Evolutionary conservation across 2,113 vertebrate genomes (phyloP).

Genomic region (Callaeas wilsoni): DNA sequence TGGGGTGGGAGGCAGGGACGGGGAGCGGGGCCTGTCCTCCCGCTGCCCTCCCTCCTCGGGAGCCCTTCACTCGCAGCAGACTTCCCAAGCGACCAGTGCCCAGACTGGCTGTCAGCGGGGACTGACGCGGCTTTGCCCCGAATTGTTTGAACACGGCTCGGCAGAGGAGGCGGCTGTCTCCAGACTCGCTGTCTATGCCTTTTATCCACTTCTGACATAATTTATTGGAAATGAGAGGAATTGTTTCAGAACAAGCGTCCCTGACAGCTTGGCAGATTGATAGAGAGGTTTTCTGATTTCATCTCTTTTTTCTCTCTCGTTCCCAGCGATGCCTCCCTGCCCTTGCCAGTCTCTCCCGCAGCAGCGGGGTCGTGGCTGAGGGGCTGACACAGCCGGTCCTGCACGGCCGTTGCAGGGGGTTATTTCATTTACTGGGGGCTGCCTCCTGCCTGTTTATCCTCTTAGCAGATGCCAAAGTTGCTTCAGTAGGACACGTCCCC

Average conservation of each 20-base stretch:
- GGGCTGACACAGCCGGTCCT: neutral
- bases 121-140: neutral
- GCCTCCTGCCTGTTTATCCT: neutral
- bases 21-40: neutral
- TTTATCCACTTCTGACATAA: conserved; percentile 16
- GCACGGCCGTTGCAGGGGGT: neutral
- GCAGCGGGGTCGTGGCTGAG: neutral
- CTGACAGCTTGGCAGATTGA: conserved; percentile 61
- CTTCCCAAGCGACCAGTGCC: neutral
- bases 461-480: accelerated
- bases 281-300: conserved; percentile 50
- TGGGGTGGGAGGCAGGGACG: neutral
- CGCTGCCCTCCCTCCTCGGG: neutral
- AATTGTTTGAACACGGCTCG: neutral
- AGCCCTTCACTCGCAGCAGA: neutral
- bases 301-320: neutral
- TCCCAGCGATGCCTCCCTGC: neutral
- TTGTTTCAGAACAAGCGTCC: conserved; percentile 36
- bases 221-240: conserved; percentile 38
- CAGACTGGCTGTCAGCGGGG: neutral
- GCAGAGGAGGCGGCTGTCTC: conserved; percentile 10
- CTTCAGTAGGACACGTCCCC: accelerated
- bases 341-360: neutral
- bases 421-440: neutral
- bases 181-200: conserved; percentile 39